phyloP scores from a whole-genome alignment of 2,113 vertebrate species.

The Python bivittatus region DNA sequence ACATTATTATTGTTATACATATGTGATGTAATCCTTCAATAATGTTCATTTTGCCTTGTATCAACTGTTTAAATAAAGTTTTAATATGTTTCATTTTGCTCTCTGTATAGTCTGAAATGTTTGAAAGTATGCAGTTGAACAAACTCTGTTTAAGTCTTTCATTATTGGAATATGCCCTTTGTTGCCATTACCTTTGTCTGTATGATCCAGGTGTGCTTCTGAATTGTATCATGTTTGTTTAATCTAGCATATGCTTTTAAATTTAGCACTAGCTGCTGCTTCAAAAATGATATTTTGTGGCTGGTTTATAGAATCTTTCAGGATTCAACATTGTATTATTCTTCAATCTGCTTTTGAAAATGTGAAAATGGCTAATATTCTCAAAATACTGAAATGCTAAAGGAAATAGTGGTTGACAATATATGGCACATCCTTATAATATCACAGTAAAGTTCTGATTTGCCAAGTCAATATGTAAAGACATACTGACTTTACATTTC shows the following conservation, averaged over 20 bases:
- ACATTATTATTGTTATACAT: neutral
- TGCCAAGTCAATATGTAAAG: constrained; percentile 66
- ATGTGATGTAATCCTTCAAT: neutral
- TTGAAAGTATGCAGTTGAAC: constrained; percentile 26
- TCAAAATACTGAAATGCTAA: constrained; percentile 54
- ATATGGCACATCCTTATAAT: constrained; percentile 53
- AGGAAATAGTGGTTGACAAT: constrained; percentile 46
- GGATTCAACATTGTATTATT: constrained; percentile 38
- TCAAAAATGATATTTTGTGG: constrained; percentile 18
- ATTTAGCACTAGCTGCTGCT: constrained; percentile 32
- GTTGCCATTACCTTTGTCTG: constrained; percentile 24
- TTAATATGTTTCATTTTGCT: neutral
- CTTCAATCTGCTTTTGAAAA: constrained; percentile 47
- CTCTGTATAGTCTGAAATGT: neutral
- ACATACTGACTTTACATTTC: constrained; percentile 80
- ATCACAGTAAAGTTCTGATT: constrained; percentile 65
- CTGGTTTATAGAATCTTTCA: constrained; percentile 1
- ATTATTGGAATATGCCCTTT: constrained; percentile 33
- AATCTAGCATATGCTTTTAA: constrained; percentile 44
- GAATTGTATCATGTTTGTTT: constrained; percentile 63
- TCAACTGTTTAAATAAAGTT: neutral
- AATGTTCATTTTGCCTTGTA: neutral
- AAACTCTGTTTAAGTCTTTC: constrained; percentile 33
- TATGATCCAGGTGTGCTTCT: constrained; percentile 40
- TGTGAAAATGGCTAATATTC: constrained; percentile 45